These are phyloP conservation scores for Albula goreensis DNA, from an alignment of 2,113 vertebrate genomes.

Conservation along the genomic window DNA sequence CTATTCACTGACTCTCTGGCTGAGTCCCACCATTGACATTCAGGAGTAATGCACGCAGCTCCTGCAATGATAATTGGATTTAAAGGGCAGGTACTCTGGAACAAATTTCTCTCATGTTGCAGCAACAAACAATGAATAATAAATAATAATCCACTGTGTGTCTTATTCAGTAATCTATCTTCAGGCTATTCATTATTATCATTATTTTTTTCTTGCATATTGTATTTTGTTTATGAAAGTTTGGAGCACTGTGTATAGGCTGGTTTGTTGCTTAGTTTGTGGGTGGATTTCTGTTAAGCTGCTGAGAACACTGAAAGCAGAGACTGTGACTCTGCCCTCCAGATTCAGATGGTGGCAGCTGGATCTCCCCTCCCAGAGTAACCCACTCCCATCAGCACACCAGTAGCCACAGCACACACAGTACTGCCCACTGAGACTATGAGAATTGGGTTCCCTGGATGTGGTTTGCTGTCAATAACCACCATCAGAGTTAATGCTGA, in stretches of 20 bases:
- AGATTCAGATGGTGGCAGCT: neutral
- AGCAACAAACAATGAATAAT: neutral
- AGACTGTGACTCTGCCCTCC: too few relatives aligned
- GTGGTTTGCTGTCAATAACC: neutral
- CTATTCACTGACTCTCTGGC: neutral
- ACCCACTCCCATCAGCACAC: neutral
- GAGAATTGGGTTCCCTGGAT: neutral
- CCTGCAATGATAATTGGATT: conserved; percentile 12
- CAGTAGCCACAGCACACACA: neutral
- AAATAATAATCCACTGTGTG: neutral
- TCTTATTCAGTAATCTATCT: neutral
- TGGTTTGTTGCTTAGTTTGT: neutral
- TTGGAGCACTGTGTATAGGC: neutral
- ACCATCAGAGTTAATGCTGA: neutral
- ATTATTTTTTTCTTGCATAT: neutral
- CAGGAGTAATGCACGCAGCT: neutral
- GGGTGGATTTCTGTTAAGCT: neutral
- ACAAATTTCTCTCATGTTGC: neutral
- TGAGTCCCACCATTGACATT: neutral
- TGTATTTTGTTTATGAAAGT: neutral
- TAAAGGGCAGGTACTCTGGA: conserved; percentile 2
- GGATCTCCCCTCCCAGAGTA: too few relatives aligned
- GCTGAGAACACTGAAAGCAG: too few relatives aligned
- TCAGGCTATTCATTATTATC: neutral
- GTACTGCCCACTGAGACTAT: too few relatives aligned